Evolutionary conservation across 2,797 vertebrate species (phyloP).

Genomic region (Xenentodon cancila): DNA sequence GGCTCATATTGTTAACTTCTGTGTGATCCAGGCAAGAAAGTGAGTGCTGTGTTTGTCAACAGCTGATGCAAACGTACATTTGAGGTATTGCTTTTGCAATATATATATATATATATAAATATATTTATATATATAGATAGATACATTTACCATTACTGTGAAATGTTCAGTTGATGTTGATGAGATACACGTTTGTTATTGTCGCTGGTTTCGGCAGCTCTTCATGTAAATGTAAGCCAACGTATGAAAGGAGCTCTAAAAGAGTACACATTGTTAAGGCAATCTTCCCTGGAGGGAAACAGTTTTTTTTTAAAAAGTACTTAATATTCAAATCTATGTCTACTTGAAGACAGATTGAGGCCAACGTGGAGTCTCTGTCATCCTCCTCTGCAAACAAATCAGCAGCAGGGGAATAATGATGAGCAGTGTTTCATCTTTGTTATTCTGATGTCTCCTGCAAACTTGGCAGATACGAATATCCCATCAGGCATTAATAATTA

Average conservation of each 20-base stretch:
- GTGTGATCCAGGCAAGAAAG: too few relatives aligned
- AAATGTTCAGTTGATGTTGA: neutral
- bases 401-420: slow-evolving; percentile 88
- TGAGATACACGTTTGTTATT: neutral
- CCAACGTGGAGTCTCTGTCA: slow-evolving; percentile 60
- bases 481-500: slow-evolving; percentile 93
- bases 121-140: too few relatives aligned
- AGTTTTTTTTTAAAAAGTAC: slow-evolving; percentile 26
- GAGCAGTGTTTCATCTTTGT: slow-evolving; percentile 87
- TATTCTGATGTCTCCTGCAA: slow-evolving; percentile 86
- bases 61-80: too few relatives aligned
- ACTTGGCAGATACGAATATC: slow-evolving; percentile 93
- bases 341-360: slow-evolving; percentile 69
- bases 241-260: slow-evolving; percentile 30
- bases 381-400: slow-evolving; percentile 83
- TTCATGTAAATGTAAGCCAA: slow-evolving; percentile 16
- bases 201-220: slow-evolving; percentile 7
- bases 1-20: too few relatives aligned
- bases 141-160: too few relatives aligned
- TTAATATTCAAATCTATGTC: slow-evolving; percentile 67
- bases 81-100: too few relatives aligned
- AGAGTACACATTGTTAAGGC: slow-evolving; percentile 40
- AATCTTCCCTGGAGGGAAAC: slow-evolving; percentile 37
- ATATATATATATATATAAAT: too few relatives aligned
- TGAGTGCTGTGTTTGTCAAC: too few relatives aligned